These are phyloP conservation scores for Oryzaephilus surinamensis DNA, from an alignment of 1,140 invertebrate species.

Conservation along the genomic window DNA sequence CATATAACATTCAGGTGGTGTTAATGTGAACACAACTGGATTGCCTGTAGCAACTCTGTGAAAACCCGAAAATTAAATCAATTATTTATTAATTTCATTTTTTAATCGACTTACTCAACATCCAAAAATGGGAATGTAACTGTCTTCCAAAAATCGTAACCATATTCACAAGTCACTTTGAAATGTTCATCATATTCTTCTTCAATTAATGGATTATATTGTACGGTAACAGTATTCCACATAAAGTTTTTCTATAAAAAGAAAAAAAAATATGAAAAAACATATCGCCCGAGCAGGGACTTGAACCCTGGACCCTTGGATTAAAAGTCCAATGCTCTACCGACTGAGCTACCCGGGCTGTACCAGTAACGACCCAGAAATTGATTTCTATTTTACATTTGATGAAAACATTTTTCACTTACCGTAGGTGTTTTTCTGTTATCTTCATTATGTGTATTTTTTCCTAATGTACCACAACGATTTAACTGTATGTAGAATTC, in stretches of 20 bases:
- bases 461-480: slow-evolving; percentile 80
- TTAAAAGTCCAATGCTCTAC: slow-evolving; percentile 71
- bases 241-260: slow-evolving; percentile 75
- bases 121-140: slow-evolving; percentile 90
- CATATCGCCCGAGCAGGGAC: slow-evolving; percentile 62
- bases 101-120: slow-evolving; percentile 71
- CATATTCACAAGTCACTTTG: slow-evolving; percentile 93
- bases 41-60: slow-evolving; percentile 81
- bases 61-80: slow-evolving; percentile 14
- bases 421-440: slow-evolving; percentile 76
- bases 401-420: slow-evolving; percentile 28
- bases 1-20: slow-evolving; percentile 91
- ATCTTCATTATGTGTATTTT: slow-evolving; percentile 76
- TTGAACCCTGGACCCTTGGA: slow-evolving; percentile 69
- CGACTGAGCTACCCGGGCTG: slow-evolving; percentile 45
- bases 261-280: slow-evolving; percentile 4
- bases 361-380: background rate
- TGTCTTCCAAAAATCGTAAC: slow-evolving; percentile 94
- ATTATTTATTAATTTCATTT: background rate
- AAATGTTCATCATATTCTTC: slow-evolving; percentile 93
- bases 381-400: background rate
- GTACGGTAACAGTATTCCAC: slow-evolving; percentile 93
- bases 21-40: slow-evolving; percentile 86
- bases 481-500: slow-evolving; percentile 90
- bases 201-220: slow-evolving; percentile 88